Evolutionary conservation across 2,113 vertebrate genomes (phyloP).

Genomic region (Turnix velox): DNA sequence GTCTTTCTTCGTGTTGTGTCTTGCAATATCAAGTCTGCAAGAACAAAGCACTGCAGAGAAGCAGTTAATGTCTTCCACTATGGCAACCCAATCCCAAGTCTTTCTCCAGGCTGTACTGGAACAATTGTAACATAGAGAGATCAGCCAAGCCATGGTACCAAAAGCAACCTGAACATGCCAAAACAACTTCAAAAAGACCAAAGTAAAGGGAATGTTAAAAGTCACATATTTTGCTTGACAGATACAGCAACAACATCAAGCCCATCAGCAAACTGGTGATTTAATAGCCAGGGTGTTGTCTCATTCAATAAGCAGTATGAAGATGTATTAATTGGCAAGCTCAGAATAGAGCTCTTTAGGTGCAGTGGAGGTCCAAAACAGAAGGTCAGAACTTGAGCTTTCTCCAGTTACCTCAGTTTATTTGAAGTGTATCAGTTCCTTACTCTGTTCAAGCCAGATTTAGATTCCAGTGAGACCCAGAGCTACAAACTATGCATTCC

Average conservation of each 20-base stretch:
- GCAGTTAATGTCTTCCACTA: background rate
- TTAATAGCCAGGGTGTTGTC: background rate
- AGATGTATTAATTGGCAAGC: background rate
- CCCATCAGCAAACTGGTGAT: background rate
- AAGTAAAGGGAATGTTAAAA: background rate
- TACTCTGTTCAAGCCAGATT: background rate
- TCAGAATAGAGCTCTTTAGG: background rate
- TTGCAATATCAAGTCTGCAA: background rate
- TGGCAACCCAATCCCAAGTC: background rate
- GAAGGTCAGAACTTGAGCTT: background rate
- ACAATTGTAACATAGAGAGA: background rate
- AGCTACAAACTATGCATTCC: background rate
- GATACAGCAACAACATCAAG: background rate
- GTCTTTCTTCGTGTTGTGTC: background rate
- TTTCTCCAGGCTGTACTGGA: background rate
- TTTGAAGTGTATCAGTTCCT: background rate
- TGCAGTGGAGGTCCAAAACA: background rate
- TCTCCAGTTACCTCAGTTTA: background rate
- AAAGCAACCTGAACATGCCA: background rate
- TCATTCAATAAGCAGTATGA: background rate
- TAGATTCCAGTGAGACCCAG: background rate
- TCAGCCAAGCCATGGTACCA: background rate
- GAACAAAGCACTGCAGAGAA: background rate
- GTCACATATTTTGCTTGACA: background rate
- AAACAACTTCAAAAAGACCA: background rate